Evolutionary conservation across 2,113 vertebrate species (phyloP).

Genomic region (Puntigrus tetrazona): DNA sequence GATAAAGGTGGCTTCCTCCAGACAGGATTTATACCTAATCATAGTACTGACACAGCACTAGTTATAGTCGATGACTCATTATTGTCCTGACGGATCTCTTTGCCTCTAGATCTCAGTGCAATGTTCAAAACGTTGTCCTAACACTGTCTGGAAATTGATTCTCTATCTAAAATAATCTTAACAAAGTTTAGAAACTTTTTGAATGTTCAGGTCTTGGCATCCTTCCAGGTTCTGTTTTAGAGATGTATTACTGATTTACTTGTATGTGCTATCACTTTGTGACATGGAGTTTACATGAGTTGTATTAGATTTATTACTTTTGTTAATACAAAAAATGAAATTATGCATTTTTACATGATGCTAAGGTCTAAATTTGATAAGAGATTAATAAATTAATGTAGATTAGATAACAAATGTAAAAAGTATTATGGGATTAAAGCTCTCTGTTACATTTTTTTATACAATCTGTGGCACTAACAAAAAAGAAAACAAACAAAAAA

Average conservation of each 20-base stretch:
- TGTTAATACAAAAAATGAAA: background rate
- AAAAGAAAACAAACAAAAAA: too few species aligned
- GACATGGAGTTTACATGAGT: background rate
- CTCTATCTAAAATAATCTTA: background rate
- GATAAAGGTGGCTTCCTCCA: conserved; percentile 16
- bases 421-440: too few species aligned
- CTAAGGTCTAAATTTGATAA: background rate
- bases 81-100: conserved; percentile 4
- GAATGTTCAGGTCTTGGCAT: background rate
- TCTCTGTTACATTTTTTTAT: too few species aligned
- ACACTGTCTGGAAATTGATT: background rate
- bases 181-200: background rate
- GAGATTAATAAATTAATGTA: too few species aligned
- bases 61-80: conserved; percentile 9
- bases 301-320: background rate
- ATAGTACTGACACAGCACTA: conserved; percentile 1
- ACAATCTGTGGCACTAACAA: too few species aligned
- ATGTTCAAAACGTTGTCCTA: background rate
- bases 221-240: background rate
- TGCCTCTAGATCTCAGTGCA: background rate
- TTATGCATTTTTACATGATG: background rate
- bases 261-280: background rate
- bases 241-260: background rate
- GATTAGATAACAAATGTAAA: too few species aligned
- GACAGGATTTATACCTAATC: conserved; percentile 17